Percentiles rank a stretch among this genome's conserved stretches.
phyloP scores from a whole-genome alignment of 2,113 vertebrate genomes.

The Gulo gulo region DNA sequence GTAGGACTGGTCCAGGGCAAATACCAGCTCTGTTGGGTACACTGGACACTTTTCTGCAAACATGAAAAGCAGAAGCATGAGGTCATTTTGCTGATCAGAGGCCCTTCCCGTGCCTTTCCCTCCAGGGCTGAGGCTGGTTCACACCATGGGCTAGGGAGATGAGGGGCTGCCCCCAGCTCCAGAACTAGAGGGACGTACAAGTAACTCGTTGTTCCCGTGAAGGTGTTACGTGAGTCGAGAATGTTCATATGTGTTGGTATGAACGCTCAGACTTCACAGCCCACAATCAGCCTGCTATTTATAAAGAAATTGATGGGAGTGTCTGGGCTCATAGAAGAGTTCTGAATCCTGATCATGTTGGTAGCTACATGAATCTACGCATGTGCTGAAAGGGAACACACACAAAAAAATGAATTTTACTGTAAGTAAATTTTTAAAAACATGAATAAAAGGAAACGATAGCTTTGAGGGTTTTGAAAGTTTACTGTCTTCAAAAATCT shows the following conservation, averaged over 20 bases:
- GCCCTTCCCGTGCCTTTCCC: not conserved
- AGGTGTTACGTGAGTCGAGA: not conserved
- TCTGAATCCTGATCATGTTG: not conserved
- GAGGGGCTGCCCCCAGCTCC: too few relatives aligned
- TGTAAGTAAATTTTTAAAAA: not conserved
- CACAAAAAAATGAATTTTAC: not conserved
- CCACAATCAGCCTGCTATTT: not conserved
- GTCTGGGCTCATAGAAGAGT: not conserved
- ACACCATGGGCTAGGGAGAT: not conserved
- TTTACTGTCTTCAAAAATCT: not conserved
- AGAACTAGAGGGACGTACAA: not conserved
- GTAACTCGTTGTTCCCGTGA: not conserved
- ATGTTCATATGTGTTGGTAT: not conserved
- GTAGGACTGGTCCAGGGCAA: conserved; percentile 88
- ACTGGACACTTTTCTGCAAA: conserved; percentile 81
- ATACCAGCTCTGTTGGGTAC: conserved; percentile 90
- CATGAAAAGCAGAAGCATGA: not conserved
- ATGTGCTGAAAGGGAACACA: not conserved
- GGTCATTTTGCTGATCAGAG: not conserved
- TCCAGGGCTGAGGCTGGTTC: not conserved
- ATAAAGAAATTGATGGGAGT: not conserved
- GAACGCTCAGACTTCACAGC: not conserved
- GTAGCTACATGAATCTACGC: not conserved
- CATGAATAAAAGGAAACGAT: not conserved
- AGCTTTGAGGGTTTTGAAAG: not conserved